Evolutionary conservation across 2,888 invertebrate species (phyloP), one percentile per base, ranked within the genome.

Genomic region (Drosophila macrospina): DNA sequence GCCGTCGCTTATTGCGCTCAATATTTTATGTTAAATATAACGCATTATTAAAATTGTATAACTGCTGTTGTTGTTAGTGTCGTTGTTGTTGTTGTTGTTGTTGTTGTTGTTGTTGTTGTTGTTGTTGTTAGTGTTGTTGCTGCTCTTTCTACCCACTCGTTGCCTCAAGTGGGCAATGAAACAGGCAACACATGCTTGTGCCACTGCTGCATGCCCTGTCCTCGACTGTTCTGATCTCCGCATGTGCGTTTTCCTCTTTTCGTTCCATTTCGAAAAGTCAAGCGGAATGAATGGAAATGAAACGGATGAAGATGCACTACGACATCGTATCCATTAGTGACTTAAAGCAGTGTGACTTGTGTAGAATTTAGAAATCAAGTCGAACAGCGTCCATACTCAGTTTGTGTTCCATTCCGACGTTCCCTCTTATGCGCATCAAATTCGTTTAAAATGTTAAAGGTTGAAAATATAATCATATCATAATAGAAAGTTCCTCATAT

Each of bases 11-110:
- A 62, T 66, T 50, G 50, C 52, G 44, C 62, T 66, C 56, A 71
- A 75, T 75, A 75, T 68, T 76, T 75, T 55, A 74, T 56, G 34
- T 41, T 32, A 56, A 61, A 20, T 56, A 61, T 32, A 36, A 6
- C 3, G 42, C 44, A 16, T 70, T 61, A 57, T 70, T 54, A 45
- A 65, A 52, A 57, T 62, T 65, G 61, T 34, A 54, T n/a, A 54
- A 57, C 44, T 44, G n/a, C 13, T 42, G 52, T 24, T 61, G 8
- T 37, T 45, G 37, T 56, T 50, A 36, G 5, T 20, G 10, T 50
- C 45, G 30, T 26, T 50, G 36, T 20, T 34, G 10, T 8, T 24
- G 32, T 16, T 57, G 39, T 20, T 1, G 10, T 44, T 45, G 30
- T 26, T 50, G 42, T 20, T 34, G 10, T 5, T 24, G 32, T 16